Evolutionary conservation across 2,113 vertebrate genomes (phyloP).

Genomic region (Mormoops blainvillei): DNA sequence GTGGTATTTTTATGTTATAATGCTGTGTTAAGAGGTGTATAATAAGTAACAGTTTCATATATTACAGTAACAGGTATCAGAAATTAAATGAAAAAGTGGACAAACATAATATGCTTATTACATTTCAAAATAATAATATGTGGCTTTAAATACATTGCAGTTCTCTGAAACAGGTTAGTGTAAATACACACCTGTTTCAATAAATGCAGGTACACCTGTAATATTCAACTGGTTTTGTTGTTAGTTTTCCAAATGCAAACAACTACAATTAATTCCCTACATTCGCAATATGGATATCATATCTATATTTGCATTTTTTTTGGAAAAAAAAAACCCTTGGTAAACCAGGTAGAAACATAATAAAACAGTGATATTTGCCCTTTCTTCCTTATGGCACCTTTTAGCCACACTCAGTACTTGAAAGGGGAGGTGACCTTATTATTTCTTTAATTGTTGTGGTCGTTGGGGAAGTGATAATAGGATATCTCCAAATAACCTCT

Average conservation of each 20-base stretch:
- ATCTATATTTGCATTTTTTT: not conserved
- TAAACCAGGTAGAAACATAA: slow-evolving; percentile 20
- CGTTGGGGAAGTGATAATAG: slow-evolving; percentile 66
- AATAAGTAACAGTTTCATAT: not conserved
- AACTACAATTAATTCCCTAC: not conserved
- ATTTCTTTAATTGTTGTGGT: slow-evolving; percentile 36
- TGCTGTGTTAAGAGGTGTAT: not conserved
- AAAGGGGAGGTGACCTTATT: slow-evolving; percentile 66
- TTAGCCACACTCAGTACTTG: slow-evolving; percentile 36
- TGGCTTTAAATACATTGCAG: not conserved
- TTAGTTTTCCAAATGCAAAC: not conserved
- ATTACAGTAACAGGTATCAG: not conserved
- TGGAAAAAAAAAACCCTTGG: not conserved
- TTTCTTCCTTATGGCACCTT: not conserved
- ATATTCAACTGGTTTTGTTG: not conserved
- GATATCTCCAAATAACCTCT: slow-evolving; percentile 66
- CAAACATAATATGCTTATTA: not conserved
- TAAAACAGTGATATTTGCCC: not conserved
- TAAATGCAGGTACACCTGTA: not conserved
- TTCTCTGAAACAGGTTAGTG: not conserved
- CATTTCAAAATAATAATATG: not conserved
- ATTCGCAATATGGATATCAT: not conserved
- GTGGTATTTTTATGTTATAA: not conserved
- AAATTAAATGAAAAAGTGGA: not conserved
- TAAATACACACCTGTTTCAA: no score